Conservation (phyloP, 2,113 vertebrate genomes). For the Nerophis ophidion region DNA sequence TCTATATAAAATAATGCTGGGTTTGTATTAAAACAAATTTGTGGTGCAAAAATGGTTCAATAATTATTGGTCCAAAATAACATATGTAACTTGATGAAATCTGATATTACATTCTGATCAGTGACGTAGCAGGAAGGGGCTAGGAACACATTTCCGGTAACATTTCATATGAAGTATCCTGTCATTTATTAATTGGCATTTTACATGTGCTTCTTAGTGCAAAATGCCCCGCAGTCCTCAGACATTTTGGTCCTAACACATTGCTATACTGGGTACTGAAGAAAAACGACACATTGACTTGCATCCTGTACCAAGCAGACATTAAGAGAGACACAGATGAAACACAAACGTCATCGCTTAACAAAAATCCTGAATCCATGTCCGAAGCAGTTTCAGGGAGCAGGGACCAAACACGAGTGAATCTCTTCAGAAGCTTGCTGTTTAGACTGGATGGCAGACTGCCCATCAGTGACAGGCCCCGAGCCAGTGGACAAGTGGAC, state of each 20-base stretch:
- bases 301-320: conserved; percentile 10
- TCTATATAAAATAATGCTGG: neutral
- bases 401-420: conserved; percentile 37
- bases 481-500: conserved; percentile 48
- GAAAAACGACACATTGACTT: neutral
- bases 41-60: too few relatives aligned
- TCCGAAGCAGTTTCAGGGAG: conserved; percentile 55
- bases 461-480: conserved; percentile 66
- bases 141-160: too few relatives aligned
- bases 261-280: neutral
- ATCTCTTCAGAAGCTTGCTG: conserved; percentile 56
- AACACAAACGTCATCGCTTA: neutral
- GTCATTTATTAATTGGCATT: too few relatives aligned
- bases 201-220: too few relatives aligned
- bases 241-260: too few relatives aligned
- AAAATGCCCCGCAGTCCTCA: too few relatives aligned
- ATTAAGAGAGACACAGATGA: conserved; percentile 22
- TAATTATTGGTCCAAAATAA: too few relatives aligned
- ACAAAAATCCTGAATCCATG: conserved; percentile 47
- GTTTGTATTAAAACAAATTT: too few relatives aligned
- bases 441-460: conserved; percentile 61
- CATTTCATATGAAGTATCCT: too few relatives aligned
- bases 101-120: too few relatives aligned
- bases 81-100: too few relatives aligned
- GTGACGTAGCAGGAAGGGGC: too few relatives aligned